Evolutionary conservation across 92 coral and sea anemone genomes (phyloP).

Genomic region (Chrysogorgia sp.): DNA sequence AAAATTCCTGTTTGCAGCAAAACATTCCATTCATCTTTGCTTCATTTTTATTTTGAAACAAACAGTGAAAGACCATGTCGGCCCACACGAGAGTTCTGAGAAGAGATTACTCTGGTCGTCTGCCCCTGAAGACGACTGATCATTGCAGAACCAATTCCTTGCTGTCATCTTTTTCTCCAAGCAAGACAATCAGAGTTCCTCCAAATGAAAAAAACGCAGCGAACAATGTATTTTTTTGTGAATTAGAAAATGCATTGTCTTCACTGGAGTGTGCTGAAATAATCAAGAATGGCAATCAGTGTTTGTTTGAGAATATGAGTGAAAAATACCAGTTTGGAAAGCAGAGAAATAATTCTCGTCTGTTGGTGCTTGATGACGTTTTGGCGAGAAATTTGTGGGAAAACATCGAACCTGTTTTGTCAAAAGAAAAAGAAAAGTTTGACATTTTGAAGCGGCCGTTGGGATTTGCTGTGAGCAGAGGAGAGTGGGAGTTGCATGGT

Average conservation of each 20-base stretch:
- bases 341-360: conserved; percentile 29
- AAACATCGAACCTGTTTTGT: background rate
- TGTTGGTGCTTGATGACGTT: conserved; percentile 16
- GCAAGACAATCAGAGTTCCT: background rate
- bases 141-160: conserved; percentile 25
- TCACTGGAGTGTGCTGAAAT: conserved; percentile 23
- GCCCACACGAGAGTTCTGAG: conserved; percentile 14
- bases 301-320: conserved; percentile 27
- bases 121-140: conserved; percentile 35
- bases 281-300: conserved; percentile 20
- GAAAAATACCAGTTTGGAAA: conserved; percentile 28
- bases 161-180: conserved; percentile 17
- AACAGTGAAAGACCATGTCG: too few species aligned
- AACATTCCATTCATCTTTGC: too few species aligned
- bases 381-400: conserved; percentile 20
- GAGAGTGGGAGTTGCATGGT: conserved; percentile 37
- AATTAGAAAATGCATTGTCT: conserved; percentile 16
- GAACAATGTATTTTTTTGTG: conserved; percentile 7
- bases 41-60: too few species aligned
- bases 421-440: background rate
- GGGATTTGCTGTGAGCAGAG: conserved; percentile 31
- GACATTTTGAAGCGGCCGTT: conserved; percentile 4
- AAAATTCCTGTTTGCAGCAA: too few species aligned
- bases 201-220: background rate
- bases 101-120: conserved; percentile 13